Base-by-base conservation (phyloP, 2,888 invertebrate genomes). In the Tricholauxania praeusta region DNA sequence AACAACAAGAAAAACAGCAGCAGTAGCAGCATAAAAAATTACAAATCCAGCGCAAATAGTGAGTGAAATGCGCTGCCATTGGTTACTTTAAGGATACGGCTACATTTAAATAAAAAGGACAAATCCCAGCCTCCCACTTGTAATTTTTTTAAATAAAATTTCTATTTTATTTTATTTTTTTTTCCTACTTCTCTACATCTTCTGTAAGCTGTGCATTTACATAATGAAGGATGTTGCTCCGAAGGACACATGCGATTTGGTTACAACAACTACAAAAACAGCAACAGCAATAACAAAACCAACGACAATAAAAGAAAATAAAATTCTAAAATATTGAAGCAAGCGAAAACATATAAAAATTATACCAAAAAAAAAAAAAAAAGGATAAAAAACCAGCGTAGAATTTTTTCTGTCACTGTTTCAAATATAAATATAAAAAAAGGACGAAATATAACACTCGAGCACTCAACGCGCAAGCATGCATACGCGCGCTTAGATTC, bases 181-280 rank as follows among this genome's bases (percentile, higher is more conserved):
- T 47, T 67, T 48, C 7, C 49, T 59, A 10, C 17, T 51, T 6
- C 52, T 52, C 32, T 28, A 51, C 47, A 39, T 63, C 22, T 19
- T 52, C 15, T 82, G 78, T 82, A 81, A 84, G 84, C 80, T 83
- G 80, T 83, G 83, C 84, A 84, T 84, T 84, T 84, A 83, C 84
- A 84, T 84, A 84, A 84, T 84, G 84, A 84, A 84, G 82, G 82
- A 84, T 84, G 81, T 83, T 78, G 32, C 17, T 15, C n/a, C 80
- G 82, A 82, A 82, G 83, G 77, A 78, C 80, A 72, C 73, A 28
- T 72, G 73, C 57, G 70, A 70, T 70, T 63, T 47, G 62, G 71
- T 71, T 70, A 39, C 69, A 70, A 70, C n/a, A 68, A 60, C 55
- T 39, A 57, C 55, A 67, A 32, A 1, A 55, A 49, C 22, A 70